Conservation (phyloP, 2,113 vertebrate species). For the Ailurus styani region DNA sequence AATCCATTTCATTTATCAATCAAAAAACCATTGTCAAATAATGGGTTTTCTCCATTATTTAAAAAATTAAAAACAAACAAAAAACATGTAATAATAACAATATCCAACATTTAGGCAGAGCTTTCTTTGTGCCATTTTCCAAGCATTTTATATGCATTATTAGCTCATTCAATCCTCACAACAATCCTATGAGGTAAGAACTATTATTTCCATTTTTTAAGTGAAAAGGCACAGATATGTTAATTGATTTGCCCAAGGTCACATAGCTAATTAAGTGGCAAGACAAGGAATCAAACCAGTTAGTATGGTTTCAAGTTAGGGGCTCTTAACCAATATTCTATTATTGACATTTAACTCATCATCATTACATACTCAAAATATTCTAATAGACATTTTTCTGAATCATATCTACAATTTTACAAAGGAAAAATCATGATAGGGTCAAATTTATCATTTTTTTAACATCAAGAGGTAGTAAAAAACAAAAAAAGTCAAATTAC, state of each 20-base stretch:
- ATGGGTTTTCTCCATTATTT: neutral
- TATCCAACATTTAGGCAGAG: neutral
- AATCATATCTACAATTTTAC: neutral
- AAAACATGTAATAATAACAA: neutral
- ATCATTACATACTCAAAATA: neutral
- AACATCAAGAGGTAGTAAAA: neutral
- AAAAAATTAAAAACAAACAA: neutral
- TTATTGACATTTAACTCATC: neutral
- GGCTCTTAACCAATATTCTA: neutral
- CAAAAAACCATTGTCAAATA: too few relatives aligned
- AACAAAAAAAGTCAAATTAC: neutral
- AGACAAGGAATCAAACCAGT: neutral
- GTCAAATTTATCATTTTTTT: neutral
- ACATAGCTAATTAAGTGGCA: neutral
- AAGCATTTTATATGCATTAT: neutral
- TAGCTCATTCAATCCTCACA: neutral
- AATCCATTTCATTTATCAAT: too few relatives aligned
- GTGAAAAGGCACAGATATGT: neutral
- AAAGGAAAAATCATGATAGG: constrained; percentile 4
- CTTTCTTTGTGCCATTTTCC: neutral
- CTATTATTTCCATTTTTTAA: neutral
- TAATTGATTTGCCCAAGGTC: neutral
- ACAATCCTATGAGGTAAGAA: neutral
- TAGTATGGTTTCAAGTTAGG: neutral
- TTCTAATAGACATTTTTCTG: neutral